Percentiles rank a stretch among this genome's conserved stretches.
Conservation (phyloP, 92 coral and sea anemone genomes). For the Porites evermanni region DNA sequence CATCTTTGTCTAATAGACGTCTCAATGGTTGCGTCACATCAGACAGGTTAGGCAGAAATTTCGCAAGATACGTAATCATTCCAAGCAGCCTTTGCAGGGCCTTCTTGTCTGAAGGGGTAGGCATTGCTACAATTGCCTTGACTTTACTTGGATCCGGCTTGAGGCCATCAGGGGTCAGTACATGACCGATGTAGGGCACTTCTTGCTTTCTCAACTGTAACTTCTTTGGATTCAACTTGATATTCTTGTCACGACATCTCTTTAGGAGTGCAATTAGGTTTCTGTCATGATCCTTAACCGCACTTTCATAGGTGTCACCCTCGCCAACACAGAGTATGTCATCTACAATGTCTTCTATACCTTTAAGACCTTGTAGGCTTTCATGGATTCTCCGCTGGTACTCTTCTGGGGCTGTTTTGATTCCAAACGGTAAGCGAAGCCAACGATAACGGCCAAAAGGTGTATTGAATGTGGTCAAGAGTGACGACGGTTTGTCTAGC, state of each 20-base stretch:
- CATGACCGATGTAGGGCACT: constrained; percentile 12
- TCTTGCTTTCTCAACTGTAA: not conserved
- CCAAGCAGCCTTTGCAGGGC: constrained; percentile 40
- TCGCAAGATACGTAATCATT: constrained; percentile 21
- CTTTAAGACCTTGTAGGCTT: not conserved
- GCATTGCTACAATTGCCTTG: constrained; percentile 36
- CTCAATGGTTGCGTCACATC: constrained; percentile 27
- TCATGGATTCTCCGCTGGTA: constrained; percentile 13
- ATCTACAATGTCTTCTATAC: constrained; percentile 7
- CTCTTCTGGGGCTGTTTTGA: too few species aligned
- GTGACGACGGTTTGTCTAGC: not conserved
- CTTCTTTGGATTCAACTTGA: not conserved
- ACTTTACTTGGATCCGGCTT: constrained; percentile 37
- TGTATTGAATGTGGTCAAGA: too few species aligned
- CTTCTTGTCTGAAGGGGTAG: constrained; percentile 33
- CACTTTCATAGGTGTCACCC: constrained; percentile 19
- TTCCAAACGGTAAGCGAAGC: too few species aligned
- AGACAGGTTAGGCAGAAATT: constrained; percentile 49
- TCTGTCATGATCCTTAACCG: constrained; percentile 3
- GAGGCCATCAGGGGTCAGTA: constrained; percentile 32
- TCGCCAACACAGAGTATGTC: constrained; percentile 8
- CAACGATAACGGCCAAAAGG: too few species aligned
- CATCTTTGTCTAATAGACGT: not conserved
- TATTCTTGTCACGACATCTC: not conserved
- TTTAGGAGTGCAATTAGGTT: constrained; percentile 8